phyloP scores from a whole-genome alignment of 1,140 invertebrate species.

The roundworm (Caenorhabditis elegans) region WBcel235 BX284606.5:4079001-4079500 shows the following conservation, averaged over 20 bases:
- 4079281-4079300: background rate
- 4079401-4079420: too few species aligned
- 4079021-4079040: background rate
- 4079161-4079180: background rate
- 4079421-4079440: too few species aligned
- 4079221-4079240: background rate
- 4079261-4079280: background rate
- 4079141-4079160: background rate
- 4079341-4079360: background rate
- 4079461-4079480: too few species aligned
- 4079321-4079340: background rate
- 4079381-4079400: background rate
- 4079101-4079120: background rate
- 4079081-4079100: background rate
- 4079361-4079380: constrained; percentile 17
- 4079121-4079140: background rate
- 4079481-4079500: too few species aligned
- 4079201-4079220: background rate
- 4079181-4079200: background rate
- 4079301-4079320: too few species aligned
- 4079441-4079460: too few species aligned
- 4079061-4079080: background rate
- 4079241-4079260: background rate
- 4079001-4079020: background rate
- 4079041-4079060: background rate